phyloP scores from a whole-genome alignment of 1,140 invertebrate genomes.

The Camponotus vicinus region DNA sequence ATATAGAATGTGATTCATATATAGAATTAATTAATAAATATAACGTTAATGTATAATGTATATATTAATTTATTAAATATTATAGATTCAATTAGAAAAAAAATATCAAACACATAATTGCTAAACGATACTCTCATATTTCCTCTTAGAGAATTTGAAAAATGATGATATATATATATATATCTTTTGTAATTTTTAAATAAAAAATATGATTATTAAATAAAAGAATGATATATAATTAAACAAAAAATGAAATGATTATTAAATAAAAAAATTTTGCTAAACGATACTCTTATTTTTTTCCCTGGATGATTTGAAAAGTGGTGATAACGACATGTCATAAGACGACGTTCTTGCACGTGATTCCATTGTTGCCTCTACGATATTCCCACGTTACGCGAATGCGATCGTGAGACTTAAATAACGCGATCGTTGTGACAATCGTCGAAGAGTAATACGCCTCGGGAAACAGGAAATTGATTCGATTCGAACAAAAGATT shows the following conservation, averaged over 20 bases:
- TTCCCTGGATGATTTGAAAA: background rate
- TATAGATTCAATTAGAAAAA: too few species aligned
- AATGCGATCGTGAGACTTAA: conserved; percentile 1
- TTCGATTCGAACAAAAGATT: conserved; percentile 51
- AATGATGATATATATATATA: background rate
- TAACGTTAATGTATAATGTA: too few species aligned
- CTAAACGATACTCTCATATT: background rate
- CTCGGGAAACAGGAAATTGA: conserved; percentile 66
- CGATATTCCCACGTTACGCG: background rate
- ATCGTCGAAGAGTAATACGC: conserved; percentile 10
- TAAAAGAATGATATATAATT: too few species aligned
- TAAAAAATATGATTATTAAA: too few species aligned
- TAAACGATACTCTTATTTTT: background rate
- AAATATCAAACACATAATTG: too few species aligned
- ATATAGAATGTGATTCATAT: too few species aligned
- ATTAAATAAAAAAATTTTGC: too few species aligned
- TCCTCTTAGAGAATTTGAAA: background rate
- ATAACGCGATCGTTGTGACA: conserved; percentile 23
- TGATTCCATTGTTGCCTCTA: background rate
- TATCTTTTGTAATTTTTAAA: too few species aligned
- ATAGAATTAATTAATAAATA: too few species aligned
- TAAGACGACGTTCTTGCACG: background rate
- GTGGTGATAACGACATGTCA: background rate
- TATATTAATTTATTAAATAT: too few species aligned
- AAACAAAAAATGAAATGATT: too few species aligned